Percentiles rank a stretch among this genome's conserved stretches.
phyloP scores from a whole-genome alignment of 2,113 vertebrate species.

The Chionodraco myersi region DNA sequence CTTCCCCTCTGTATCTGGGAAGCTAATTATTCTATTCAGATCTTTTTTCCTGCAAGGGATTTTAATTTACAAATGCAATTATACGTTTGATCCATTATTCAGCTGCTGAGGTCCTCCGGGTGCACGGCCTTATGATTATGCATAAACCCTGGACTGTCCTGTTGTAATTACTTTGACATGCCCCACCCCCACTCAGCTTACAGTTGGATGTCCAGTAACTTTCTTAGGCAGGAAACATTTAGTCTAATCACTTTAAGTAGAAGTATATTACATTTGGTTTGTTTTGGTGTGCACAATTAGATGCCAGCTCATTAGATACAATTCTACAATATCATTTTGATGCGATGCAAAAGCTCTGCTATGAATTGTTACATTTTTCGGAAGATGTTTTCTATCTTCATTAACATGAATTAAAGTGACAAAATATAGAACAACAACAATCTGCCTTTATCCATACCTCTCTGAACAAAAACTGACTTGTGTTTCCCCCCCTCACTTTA shows the following conservation, averaged over 20 bases:
- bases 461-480: neutral
- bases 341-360: too few species aligned
- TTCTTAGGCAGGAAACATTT: constrained; percentile 22
- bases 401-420: neutral
- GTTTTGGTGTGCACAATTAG: neutral
- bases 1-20: constrained; percentile 19
- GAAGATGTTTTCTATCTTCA: neutral
- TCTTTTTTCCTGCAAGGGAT: constrained; percentile 59
- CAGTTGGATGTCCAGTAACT: constrained; percentile 26
- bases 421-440: neutral
- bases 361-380: neutral
- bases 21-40: constrained; percentile 51
- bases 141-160: constrained; percentile 65
- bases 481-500: neutral
- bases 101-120: constrained; percentile 60
- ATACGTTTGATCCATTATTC: constrained; percentile 80
- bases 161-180: constrained; percentile 79
- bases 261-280: neutral
- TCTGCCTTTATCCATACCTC: too few species aligned
- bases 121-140: constrained; percentile 73
- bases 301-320: neutral
- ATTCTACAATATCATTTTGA: too few species aligned
- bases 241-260: neutral
- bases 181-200: constrained; percentile 29
- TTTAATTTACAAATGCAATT: constrained; percentile 89